These are phyloP conservation scores for Coracias cyanogaster DNA, from an alignment of 2,797 vertebrate species.

Conservation along the genomic window DNA sequence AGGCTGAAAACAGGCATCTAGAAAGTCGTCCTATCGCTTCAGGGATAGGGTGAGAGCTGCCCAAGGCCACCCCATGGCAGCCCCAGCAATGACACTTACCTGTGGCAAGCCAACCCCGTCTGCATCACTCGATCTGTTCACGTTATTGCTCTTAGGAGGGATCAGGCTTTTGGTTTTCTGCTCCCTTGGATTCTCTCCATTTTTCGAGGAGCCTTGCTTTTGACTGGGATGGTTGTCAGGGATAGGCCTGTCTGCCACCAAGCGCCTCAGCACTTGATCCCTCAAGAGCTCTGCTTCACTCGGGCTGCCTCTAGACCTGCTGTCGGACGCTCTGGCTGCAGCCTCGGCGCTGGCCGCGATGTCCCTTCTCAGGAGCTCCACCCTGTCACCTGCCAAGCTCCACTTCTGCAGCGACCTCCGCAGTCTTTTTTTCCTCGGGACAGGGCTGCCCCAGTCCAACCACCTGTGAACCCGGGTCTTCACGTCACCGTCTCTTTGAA, in stretches of 20 bases:
- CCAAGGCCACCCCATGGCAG: not conserved
- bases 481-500: not conserved
- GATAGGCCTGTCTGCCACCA: not conserved
- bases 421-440: conserved; percentile 25
- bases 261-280: not conserved
- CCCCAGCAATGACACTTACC: conserved; percentile 58
- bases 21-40: not conserved
- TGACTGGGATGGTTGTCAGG: not conserved
- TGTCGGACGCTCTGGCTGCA: not conserved
- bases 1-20: not conserved
- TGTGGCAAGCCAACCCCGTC: not conserved
- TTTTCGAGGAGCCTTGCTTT: not conserved
- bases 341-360: not conserved
- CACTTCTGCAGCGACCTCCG: conserved; percentile 5
- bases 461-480: conserved; percentile 28
- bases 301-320: not conserved
- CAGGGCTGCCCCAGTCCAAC: conserved; percentile 32
- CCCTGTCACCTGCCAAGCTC: not conserved
- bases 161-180: not conserved
- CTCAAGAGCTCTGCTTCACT: not conserved
- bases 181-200: not conserved
- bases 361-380: conserved; percentile 41
- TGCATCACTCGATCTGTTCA: not conserved
- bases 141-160: conserved; percentile 3
- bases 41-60: not conserved